phyloP scores from a whole-genome alignment of 2,888 invertebrate species.

The Alcis repandata region DNA sequence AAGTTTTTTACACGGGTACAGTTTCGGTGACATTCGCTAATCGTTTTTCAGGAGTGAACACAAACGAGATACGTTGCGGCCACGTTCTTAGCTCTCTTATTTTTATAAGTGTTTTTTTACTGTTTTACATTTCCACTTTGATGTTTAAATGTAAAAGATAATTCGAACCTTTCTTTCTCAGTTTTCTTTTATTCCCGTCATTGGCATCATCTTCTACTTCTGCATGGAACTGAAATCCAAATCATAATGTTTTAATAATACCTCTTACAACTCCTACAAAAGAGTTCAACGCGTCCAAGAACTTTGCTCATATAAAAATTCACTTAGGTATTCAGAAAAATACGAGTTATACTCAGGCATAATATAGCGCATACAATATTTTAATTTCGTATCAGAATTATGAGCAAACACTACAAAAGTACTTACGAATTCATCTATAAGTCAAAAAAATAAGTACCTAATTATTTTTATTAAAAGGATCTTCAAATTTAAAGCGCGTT shows the following conservation, averaged over 20 bases:
- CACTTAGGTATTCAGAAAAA: not conserved
- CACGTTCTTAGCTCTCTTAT: too few relatives aligned
- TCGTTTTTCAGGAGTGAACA: too few relatives aligned
- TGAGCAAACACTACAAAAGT: not conserved
- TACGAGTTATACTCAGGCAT: too few relatives aligned
- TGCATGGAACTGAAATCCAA: conserved; percentile 89
- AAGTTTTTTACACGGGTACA: too few relatives aligned
- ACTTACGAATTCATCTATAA: too few relatives aligned
- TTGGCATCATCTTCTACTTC: conserved; percentile 83
- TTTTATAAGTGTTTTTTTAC: too few relatives aligned
- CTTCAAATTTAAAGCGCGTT: not conserved
- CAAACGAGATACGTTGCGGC: too few relatives aligned
- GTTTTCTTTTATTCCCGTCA: conserved; percentile 56
- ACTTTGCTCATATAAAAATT: not conserved
- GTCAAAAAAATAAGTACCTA: not conserved
- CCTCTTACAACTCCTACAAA: not conserved
- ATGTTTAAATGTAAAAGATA: too few relatives aligned
- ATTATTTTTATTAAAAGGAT: not conserved
- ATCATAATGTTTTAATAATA: not conserved
- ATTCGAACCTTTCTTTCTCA: conserved; percentile 64
- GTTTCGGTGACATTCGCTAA: too few relatives aligned
- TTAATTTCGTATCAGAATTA: not conserved
- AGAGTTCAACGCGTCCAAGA: not conserved
- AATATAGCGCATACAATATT: too few relatives aligned
- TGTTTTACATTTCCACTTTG: too few relatives aligned